These are phyloP conservation scores for Lasioglossum zephyrum DNA, from an alignment of 2,888 invertebrate species.

Conservation along the genomic window DNA sequence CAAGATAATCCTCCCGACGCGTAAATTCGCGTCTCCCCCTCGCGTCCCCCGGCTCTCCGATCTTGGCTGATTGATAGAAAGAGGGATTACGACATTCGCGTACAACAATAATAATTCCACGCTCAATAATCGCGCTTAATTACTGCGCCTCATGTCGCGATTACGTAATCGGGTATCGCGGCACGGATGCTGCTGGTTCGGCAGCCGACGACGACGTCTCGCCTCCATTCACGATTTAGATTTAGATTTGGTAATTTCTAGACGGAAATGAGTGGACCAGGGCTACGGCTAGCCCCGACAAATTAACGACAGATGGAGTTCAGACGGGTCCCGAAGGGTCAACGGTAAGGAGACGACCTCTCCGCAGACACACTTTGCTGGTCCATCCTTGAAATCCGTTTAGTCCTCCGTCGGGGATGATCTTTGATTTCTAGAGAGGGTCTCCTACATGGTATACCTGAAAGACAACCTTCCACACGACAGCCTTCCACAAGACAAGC, in stretches of 20 bases:
- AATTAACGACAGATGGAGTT: conserved; percentile 74
- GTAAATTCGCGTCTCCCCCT: conserved; percentile 4
- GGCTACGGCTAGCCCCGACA: conserved; percentile 67
- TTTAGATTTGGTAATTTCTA: conserved; percentile 82
- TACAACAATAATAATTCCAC: conserved; percentile 73
- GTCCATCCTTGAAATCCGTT: conserved; percentile 1
- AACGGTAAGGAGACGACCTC: conserved; percentile 30
- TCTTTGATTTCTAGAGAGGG: neutral
- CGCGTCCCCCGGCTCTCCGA: conserved; percentile 3
- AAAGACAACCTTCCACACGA: no score
- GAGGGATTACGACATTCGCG: conserved; percentile 64
- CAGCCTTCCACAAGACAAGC: no score
- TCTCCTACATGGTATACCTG: neutral
- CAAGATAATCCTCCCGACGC: conserved; percentile 60
- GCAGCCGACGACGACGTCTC: neutral
- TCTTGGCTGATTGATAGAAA: conserved; percentile 57
- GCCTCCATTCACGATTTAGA: conserved; percentile 76
- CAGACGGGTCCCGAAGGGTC: conserved; percentile 31
- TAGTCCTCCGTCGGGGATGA: neutral
- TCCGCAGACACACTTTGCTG: neutral
- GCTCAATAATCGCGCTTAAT: conserved; percentile 67
- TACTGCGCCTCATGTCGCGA: conserved; percentile 65
- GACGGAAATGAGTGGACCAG: conserved; percentile 81
- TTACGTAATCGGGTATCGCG: conserved; percentile 57
- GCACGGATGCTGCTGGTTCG: conserved; percentile 8